Evolutionary conservation across 2,888 invertebrate species (phyloP), one percentile per base, ranked within the genome.

Genomic region (Branchipolynoe longqiensis): DNA sequence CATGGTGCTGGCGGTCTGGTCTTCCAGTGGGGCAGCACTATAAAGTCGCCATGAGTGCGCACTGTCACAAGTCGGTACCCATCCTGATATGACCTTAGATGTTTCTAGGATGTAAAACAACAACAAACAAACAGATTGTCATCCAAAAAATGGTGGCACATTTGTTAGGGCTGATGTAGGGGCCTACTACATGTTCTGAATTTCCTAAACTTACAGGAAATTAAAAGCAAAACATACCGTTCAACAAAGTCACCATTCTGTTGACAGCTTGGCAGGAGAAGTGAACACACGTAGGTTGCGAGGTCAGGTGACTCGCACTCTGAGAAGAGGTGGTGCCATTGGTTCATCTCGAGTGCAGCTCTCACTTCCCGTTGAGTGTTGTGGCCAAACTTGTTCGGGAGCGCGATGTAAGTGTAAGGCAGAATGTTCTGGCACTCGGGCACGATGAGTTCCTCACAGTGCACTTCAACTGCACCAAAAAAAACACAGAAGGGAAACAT

Each of bases 341-440:
- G 48, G 25, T 25, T 78, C 2, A 1, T 1, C 4, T 8, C 28
- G 14, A 78, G 78, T 1, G 48, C 41, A 2, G 28, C 1, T 18
- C 3, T 48, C 28, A 78, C 78, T 28, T 78, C 78, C 1, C 25
- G 48, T 48, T 78, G 78, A 0, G 78, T 78, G 6, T 25, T 12
- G 54, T 78, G 78, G 2, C 78, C 78, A 1, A 78, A 33, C n/a
- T 6, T 33, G 78, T 78, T 78, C 31, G 78, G 78, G 28, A 78
- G 78, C 8, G 54, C 41, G 4, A 48, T 78, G 54, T 40, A 14
- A 33, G 25, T 78, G 54, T 78, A 78, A 31, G 78, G 78, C 28
- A 78, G 33, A 12, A 78, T 25, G 28, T 28, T 25, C n/a, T 4
- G 12, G 33, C 78, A 78, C 25, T 48, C 31, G 18, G 8, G 25